phyloP scores from a whole-genome alignment of 1,140 invertebrate species.

The Calliopsis andreniformis region DNA sequence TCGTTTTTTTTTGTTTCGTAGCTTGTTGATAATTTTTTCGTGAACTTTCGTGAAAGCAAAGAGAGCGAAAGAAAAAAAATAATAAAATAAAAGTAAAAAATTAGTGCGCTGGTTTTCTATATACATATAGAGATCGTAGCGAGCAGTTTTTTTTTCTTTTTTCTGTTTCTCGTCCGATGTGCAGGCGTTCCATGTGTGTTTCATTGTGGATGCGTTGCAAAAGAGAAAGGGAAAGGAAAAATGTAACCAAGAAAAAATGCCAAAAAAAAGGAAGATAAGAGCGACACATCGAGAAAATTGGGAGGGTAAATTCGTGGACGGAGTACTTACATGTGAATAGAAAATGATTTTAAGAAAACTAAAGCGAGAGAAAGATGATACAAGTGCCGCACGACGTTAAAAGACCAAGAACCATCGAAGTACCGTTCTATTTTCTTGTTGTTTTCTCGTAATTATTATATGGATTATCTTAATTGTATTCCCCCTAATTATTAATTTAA shows the following conservation, averaged over 20 bases:
- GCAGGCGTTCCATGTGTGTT: constrained; percentile 51
- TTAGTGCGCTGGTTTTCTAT: constrained; percentile 60
- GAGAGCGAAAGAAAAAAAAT: constrained; percentile 25
- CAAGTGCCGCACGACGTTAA: constrained; percentile 56
- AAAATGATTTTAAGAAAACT: constrained; percentile 14
- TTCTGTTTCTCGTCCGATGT: constrained; percentile 58
- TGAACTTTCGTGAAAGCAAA: constrained; percentile 47
- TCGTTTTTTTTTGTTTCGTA: constrained; percentile 52
- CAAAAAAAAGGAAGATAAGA: constrained; percentile 47
- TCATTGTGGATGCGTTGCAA: constrained; percentile 30
- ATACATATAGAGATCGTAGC: constrained; percentile 53
- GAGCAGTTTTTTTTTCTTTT: constrained; percentile 60
- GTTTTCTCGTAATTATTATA: constrained; percentile 80
- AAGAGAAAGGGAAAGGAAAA: not conserved
- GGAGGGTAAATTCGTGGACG: constrained; percentile 32
- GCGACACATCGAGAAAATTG: constrained; percentile 34
- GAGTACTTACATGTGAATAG: constrained; percentile 54
- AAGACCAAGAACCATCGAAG: constrained; percentile 59
- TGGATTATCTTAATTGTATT: constrained; percentile 79
- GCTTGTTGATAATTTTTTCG: constrained; percentile 63
- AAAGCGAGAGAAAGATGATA: not conserved
- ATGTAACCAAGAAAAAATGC: constrained; percentile 53
- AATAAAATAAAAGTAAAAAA: constrained; percentile 29
- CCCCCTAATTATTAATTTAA: constrained; percentile 79
- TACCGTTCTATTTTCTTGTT: constrained; percentile 79